Conservation (phyloP, 1,140 invertebrate genomes). For the Bicyclus anynana region DNA sequence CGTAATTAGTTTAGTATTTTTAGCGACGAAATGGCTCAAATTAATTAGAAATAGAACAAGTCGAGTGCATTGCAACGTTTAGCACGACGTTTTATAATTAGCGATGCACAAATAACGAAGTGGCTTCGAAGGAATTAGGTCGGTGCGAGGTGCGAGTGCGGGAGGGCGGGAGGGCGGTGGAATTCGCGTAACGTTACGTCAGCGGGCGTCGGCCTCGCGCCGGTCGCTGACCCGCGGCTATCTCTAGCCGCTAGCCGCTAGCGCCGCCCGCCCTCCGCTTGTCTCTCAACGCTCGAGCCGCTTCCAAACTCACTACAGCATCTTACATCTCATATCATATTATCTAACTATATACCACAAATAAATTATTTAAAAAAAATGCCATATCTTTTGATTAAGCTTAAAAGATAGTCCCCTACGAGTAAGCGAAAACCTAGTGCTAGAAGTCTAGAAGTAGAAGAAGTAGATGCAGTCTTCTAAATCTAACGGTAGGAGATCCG, state of each 20-base stretch:
- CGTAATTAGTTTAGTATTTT: constrained; percentile 14
- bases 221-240: constrained; percentile 70
- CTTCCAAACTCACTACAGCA: too few relatives aligned
- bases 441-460: too few relatives aligned
- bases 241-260: constrained; percentile 53
- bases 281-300: constrained; percentile 1
- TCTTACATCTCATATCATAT: too few relatives aligned
- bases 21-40: constrained; percentile 23
- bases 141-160: constrained; percentile 48
- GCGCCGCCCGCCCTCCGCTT: constrained; percentile 26
- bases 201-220: constrained; percentile 68
- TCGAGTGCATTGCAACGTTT: constrained; percentile 49
- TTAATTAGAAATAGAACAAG: constrained; percentile 61
- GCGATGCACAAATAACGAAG: constrained; percentile 65
- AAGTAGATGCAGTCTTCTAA: too few relatives aligned
- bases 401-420: too few relatives aligned
- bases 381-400: too few relatives aligned
- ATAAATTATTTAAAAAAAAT: too few relatives aligned
- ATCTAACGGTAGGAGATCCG: too few relatives aligned
- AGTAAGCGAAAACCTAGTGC: too few relatives aligned
- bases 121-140: constrained; percentile 72
- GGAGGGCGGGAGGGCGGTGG: constrained; percentile 46
- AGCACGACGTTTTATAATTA: constrained; percentile 60
- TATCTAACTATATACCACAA: too few relatives aligned
- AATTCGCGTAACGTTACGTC: constrained; percentile 76